Evolutionary conservation across 2,113 vertebrate species (phyloP).

Genomic region (Xiphorhynchus elegans): DNA sequence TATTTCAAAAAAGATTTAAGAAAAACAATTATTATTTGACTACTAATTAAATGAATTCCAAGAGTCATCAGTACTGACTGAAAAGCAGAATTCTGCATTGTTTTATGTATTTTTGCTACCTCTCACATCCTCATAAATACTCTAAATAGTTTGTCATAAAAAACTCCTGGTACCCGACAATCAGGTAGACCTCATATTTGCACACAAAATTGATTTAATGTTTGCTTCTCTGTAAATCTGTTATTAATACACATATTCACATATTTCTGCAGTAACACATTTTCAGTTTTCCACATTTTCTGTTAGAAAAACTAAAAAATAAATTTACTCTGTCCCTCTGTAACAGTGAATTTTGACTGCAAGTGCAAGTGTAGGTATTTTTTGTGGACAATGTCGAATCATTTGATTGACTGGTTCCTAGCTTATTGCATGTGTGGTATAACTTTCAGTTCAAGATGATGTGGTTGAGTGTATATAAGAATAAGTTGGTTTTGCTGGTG

Average conservation of each 20-base stretch:
- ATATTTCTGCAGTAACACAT: not conserved
- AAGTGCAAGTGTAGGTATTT: not conserved
- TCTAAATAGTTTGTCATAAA: not conserved
- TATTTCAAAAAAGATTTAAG: not conserved
- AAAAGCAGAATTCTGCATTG: not conserved
- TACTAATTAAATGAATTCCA: not conserved
- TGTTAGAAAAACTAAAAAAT: not conserved
- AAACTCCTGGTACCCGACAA: not conserved
- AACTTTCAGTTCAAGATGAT: not conserved
- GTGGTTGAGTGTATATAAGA: not conserved
- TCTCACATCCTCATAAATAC: not conserved
- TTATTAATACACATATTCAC: not conserved
- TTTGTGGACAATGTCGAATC: not conserved
- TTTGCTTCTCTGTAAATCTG: not conserved
- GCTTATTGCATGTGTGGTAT: fast-evolving
- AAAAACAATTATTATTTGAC: not conserved
- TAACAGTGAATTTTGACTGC: not conserved
- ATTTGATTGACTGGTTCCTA: not conserved
- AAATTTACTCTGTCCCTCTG: fast-evolving
- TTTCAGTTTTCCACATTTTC: not conserved
- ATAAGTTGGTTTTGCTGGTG: not conserved
- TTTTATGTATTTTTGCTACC: not conserved
- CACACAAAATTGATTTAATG: fast-evolving
- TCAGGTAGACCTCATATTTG: not conserved
- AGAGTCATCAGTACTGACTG: not conserved